Evolutionary conservation across 2,888 invertebrate species (phyloP), one percentile per base, ranked within the genome.

Genomic region (Adela reaumurella): DNA sequence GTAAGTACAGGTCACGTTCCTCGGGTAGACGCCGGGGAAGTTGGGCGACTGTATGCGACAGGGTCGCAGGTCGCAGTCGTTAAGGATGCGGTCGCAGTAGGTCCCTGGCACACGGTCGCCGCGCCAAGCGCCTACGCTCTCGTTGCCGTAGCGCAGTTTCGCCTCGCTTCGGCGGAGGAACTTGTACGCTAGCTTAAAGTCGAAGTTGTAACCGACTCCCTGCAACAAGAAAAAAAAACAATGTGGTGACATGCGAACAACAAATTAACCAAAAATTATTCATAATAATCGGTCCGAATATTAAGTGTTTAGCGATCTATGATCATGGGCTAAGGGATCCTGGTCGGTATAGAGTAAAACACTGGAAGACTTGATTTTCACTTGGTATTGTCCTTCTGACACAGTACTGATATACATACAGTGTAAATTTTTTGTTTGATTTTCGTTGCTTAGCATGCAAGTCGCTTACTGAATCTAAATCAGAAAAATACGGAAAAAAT

Each of bases 21-120:
- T 80, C 4, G 93, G 93, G 70, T 94, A 94, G 56, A 92, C 87
- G 48, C 94, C 94, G 11, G 93, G 93, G 69, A 90, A 94, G 81
- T 94, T 94, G 11, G 94, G 94, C 19, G 92, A 92, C 70, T 91
- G 90, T 52, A 92, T 86, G 53, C 90, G 85, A 70, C 89, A 89
- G 45, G 77, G 76, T 56, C 72, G 69, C 51, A 84, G 81, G 68
- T 88, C 88, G 67, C 92, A 92, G 65, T 88, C 87, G 61, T 88
- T 89, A 59, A 91, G 82, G 58, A 90, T 83, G 60, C 90, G 84
- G 74, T 91, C 90, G 70, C 92, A 92, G 68, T 90, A 90, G 53
- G 88, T 88, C 54, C 87, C 89, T 17, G 86, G 81, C 46, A 89
- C 85, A 51, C 87, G 72, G 58, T 90, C 88, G 19, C 92, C 92